Evolutionary conservation across 2,113 vertebrate species (phyloP).

Genomic region (Amphiprion ocellaris): DNA sequence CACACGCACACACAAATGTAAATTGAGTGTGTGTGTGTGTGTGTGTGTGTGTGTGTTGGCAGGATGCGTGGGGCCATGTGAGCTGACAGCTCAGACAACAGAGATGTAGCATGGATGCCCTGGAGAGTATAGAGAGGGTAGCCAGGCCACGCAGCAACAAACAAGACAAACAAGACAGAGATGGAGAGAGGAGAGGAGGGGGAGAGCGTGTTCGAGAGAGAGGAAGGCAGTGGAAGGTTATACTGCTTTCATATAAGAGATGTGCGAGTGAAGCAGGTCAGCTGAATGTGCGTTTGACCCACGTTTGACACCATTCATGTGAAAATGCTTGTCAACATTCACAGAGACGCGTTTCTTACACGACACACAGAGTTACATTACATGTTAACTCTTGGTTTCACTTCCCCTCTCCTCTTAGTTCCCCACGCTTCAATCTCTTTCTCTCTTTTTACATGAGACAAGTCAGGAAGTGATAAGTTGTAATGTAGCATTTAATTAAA

Average conservation of each 20-base stretch:
- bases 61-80: conserved; percentile 53
- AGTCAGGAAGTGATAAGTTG: not conserved
- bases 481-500: not conserved
- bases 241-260: conserved; percentile 29
- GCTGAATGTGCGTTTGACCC: conserved; percentile 12
- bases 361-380: conserved; percentile 7
- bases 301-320: conserved; percentile 37
- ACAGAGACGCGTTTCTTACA: not conserved
- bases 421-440: not conserved
- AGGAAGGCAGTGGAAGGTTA: conserved; percentile 36
- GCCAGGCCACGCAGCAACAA: conserved; percentile 72
- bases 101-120: conserved; percentile 70
- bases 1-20: conserved; percentile 7
- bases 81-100: conserved; percentile 78
- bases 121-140: conserved; percentile 64
- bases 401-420: conserved; percentile 15
- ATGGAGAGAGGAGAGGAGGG: conserved; percentile 41
- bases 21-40: conserved; percentile 37
- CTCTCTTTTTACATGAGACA: not conserved
- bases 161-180: conserved; percentile 80
- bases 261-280: conserved; percentile 37
- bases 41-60: conserved; percentile 36
- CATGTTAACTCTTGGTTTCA: conserved; percentile 23
- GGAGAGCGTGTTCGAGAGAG: conserved; percentile 1
- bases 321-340: conserved; percentile 22